Base-by-base conservation (phyloP, 35 echinoderm and acorn worm genomes). In the Apostichopus japonicus region DNA sequence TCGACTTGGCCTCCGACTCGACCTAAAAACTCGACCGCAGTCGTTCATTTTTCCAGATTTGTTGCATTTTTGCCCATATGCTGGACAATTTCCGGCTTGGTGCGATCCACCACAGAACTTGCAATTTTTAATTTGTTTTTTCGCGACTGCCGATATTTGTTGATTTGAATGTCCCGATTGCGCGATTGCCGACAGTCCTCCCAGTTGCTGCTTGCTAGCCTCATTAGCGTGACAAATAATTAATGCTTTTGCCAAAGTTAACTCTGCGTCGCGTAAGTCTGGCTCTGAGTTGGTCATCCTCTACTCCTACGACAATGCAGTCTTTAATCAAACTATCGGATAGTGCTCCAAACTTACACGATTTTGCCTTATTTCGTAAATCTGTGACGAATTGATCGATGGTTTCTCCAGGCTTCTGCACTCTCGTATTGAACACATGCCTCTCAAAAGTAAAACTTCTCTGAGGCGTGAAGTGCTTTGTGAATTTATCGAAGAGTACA, bases 261-360 rank as follows among this genome's bases (percentile, higher is more conserved):
- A 21, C 13, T 84, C 81, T 53, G 11, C 21, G 27, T 84, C 81
- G 14, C 81, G 27, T 52, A 84, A 84, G 22, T 84, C 81, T 84
- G 10, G 81, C 81, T 55, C 53, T 23, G 13, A 84, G 8, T 84
- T 84, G n/a, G 63, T 92, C 81, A 77, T 86, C 65, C 10, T 63
- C 25, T 13, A 94, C 77, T 27, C 87, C 93, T 52, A 70, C 19
- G 15, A 94, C 88, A 8, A 92, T 92, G 24, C 72, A 5, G 54
- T 92, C 90, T 70, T 61, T 58, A 33, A 95, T 92, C 70, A 92
- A 59, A n/a, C 58, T 79, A 53, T 95, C 86, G 6, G 15, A 24
- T 55, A 95, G 63, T 53, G 81, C 73, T 54, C 91, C 94, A 91
- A 93, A 95, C 65, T 90, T 86, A 67, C 94, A 95, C 15, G 86